A percentile compares a stretch with the other conserved stretches of the same genome.
Evolutionary conservation across 2,113 vertebrate genomes (phyloP).

Genomic region (Rhadina sibilatrix): DNA sequence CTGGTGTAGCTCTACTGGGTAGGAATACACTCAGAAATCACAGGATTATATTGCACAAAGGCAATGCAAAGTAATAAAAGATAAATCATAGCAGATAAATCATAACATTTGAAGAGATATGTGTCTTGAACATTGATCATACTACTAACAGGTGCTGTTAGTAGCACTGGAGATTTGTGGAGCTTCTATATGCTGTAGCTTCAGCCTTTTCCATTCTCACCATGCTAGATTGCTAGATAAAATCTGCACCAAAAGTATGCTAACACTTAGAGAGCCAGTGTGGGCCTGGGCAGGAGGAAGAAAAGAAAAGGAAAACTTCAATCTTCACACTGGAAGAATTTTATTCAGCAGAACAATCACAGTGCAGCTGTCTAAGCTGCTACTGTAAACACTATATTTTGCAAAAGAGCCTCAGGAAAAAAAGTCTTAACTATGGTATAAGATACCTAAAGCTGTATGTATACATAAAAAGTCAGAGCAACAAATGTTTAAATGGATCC

Average conservation of each 20-base stretch:
- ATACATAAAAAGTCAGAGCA: background rate
- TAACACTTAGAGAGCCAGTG: background rate
- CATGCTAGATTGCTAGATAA: background rate
- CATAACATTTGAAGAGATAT: background rate
- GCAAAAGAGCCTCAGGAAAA: background rate
- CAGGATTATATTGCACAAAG: background rate
- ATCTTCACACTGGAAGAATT: background rate
- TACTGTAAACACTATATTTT: background rate
- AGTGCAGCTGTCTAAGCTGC: background rate
- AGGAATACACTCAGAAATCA: background rate
- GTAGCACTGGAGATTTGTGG: background rate
- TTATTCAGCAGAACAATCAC: background rate
- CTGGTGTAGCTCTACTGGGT: background rate
- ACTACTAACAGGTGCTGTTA: background rate
- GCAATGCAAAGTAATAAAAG: background rate
- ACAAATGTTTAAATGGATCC: background rate
- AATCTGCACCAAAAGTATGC: background rate
- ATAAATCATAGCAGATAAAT: background rate
- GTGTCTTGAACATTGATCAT: background rate
- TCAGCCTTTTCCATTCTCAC: background rate
- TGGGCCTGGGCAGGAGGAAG: accelerated
- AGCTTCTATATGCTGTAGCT: background rate
- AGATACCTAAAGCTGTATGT: background rate
- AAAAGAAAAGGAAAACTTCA: background rate
- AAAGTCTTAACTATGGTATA: background rate